Conservation (phyloP, 1,140 invertebrate genomes). For the Platyscapa corneri region DNA sequence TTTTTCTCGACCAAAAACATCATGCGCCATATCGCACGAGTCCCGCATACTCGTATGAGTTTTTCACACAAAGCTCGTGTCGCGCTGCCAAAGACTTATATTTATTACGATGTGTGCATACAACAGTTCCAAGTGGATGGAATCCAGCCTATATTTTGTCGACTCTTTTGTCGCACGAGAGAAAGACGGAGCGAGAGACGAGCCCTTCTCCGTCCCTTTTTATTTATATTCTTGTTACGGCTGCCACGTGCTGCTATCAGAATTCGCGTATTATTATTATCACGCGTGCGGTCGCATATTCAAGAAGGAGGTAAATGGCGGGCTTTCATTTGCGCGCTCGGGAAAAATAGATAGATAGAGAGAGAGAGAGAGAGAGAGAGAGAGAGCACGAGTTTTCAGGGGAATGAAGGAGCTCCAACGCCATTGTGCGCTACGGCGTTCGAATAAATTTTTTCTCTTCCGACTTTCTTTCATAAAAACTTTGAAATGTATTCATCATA, state of each 20-base stretch:
- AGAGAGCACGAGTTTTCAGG: constrained; percentile 45
- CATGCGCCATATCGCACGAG: background rate
- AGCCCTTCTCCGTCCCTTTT: constrained; percentile 37
- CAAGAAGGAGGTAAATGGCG: constrained; percentile 27
- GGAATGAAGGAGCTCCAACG: constrained; percentile 54
- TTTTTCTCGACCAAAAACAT: constrained; percentile 16
- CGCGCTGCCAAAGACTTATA: constrained; percentile 47
- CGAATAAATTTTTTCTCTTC: no score
- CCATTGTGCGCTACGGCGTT: constrained; percentile 23
- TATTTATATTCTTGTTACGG: constrained; percentile 12
- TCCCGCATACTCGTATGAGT: background rate
- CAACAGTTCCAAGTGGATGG: constrained; percentile 7
- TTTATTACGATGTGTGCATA: constrained; percentile 42
- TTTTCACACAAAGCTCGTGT: constrained; percentile 44
- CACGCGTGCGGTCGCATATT: constrained; percentile 19
- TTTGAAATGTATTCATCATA: constrained; percentile 27
- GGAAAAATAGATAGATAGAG: no score
- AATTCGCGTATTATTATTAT: constrained; percentile 42
- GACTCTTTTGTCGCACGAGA: constrained; percentile 2
- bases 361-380: no score
- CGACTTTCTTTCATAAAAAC: background rate
- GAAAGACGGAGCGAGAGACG: background rate
- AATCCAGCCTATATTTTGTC: constrained; percentile 25
- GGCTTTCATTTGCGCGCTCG: constrained; percentile 28
- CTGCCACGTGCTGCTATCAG: constrained; percentile 30